These are phyloP conservation scores for Lysandra bellargus DNA, from an alignment of 2,888 invertebrate genomes.

Conservation along the genomic window DNA sequence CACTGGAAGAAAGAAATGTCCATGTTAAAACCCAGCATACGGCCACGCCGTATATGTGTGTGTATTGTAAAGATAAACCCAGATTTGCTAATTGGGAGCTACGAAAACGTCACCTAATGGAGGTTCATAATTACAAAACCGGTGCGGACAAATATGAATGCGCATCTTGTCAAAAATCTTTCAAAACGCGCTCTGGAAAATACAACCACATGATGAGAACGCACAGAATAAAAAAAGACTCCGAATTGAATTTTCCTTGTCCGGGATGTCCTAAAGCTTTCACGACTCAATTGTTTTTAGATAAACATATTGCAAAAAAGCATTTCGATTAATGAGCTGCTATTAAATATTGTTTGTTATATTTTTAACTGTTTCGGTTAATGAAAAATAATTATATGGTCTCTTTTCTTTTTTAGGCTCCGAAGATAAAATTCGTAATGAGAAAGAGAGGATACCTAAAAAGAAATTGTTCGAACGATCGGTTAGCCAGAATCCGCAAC, in stretches of 20 bases:
- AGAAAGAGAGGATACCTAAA: conserved; percentile 70
- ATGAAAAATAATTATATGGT: conserved; percentile 60
- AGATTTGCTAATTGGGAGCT: conserved; percentile 72
- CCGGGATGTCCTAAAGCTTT: conserved; percentile 76
- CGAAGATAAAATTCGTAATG: conserved; percentile 63
- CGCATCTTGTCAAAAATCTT: conserved; percentile 66
- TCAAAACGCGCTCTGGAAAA: conserved; percentile 71
- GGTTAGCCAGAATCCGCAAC: conserved; percentile 72
- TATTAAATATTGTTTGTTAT: neutral
- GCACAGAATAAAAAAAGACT: conserved; percentile 68
- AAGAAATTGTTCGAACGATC: conserved; percentile 75
- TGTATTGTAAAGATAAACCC: conserved; percentile 70
- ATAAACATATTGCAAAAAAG: conserved; percentile 77
- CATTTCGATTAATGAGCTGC: conserved; percentile 62
- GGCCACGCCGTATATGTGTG: conserved; percentile 67
- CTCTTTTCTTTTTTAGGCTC: conserved; percentile 77
- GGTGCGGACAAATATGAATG: conserved; percentile 72
- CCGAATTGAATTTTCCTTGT: conserved; percentile 72
- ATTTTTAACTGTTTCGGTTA: conserved; percentile 23
- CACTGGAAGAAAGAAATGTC: conserved; percentile 64
- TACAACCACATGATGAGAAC: conserved; percentile 73
- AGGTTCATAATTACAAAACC: conserved; percentile 68
- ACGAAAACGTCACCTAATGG: conserved; percentile 67
- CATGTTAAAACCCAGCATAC: conserved; percentile 73
- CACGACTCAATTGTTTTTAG: conserved; percentile 76